These are phyloP conservation scores for Pyralis farinalis DNA, from an alignment of 2,888 invertebrate genomes.

Conservation along the genomic window DNA sequence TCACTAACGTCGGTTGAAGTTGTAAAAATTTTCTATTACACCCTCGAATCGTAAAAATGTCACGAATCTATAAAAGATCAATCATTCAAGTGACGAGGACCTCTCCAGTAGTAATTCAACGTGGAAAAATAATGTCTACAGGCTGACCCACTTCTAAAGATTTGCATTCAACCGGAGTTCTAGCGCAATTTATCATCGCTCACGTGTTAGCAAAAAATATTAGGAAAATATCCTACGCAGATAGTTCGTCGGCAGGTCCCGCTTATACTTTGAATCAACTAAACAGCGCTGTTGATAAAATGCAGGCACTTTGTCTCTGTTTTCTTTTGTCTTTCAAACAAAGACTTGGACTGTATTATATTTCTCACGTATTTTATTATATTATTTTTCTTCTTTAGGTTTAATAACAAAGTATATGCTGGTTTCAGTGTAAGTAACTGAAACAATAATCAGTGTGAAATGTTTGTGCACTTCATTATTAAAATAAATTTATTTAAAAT, in stretches of 20 bases:
- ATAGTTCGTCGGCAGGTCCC: constrained; percentile 17
- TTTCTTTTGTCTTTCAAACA: constrained; percentile 24
- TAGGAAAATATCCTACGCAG: constrained; percentile 34
- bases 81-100: constrained; percentile 62
- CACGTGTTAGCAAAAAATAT: constrained; percentile 55
- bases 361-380: not conserved
- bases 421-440: too few species aligned
- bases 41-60: constrained; percentile 62
- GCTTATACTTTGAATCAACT: constrained; percentile 24
- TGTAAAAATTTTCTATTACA: constrained; percentile 61
- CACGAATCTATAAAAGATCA: constrained; percentile 67
- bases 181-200: constrained; percentile 69
- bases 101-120: constrained; percentile 56
- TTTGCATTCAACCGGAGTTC: constrained; percentile 69
- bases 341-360: not conserved
- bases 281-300: constrained; percentile 25
- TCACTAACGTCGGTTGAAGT: constrained; percentile 36
- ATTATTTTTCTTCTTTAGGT: not conserved
- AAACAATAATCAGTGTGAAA: too few species aligned
- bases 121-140: constrained; percentile 62
- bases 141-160: constrained; percentile 71
- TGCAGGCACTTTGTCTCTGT: constrained; percentile 25
- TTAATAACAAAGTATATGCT: too few species aligned
- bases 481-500: too few species aligned
- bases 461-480: too few species aligned